phyloP scores from a whole-genome alignment of 2,888 invertebrate species.

The Hydroisotoma schaefferi region DNA sequence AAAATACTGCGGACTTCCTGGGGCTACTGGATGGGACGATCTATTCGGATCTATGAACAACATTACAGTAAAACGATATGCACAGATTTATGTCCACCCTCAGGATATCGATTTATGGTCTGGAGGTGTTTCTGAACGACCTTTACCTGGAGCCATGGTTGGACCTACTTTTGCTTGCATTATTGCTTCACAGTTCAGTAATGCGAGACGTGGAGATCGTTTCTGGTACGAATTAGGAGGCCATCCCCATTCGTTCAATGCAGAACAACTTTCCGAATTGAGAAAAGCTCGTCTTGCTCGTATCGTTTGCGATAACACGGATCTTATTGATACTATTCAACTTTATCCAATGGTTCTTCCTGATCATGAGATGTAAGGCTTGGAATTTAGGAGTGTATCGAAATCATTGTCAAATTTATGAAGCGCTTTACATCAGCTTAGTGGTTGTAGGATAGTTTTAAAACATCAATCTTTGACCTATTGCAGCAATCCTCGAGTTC shows the following conservation, averaged over 20 bases:
- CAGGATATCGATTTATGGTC: conserved; percentile 92
- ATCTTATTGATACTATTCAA: conserved; percentile 85
- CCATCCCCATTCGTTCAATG: conserved; percentile 85
- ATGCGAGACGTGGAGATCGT: conserved; percentile 81
- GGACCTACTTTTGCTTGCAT: conserved; percentile 93
- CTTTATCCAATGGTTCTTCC: conserved; percentile 88
- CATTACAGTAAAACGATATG: conserved; percentile 76
- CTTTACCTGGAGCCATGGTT: conserved; percentile 84
- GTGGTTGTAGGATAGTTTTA: background rate
- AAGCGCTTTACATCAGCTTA: background rate
- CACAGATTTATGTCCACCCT: conserved; percentile 80
- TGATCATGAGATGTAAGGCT: conserved; percentile 84
- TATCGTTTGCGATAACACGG: conserved; percentile 86
- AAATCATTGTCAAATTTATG: background rate
- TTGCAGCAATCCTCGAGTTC: conserved; percentile 84
- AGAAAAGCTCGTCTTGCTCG: conserved; percentile 75
- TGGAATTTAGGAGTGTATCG: background rate
- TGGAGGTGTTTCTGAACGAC: conserved; percentile 86
- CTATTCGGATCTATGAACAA: conserved; percentile 84
- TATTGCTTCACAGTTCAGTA: conserved; percentile 88
- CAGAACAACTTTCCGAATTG: conserved; percentile 77
- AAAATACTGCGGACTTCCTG: conserved; percentile 81
- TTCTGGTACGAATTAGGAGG: conserved; percentile 93
- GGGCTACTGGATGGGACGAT: conserved; percentile 72
- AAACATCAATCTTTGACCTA: conserved; percentile 16